Evolutionary conservation across 2,113 vertebrate genomes (phyloP).

Genomic region (Morone saxatilis): DNA sequence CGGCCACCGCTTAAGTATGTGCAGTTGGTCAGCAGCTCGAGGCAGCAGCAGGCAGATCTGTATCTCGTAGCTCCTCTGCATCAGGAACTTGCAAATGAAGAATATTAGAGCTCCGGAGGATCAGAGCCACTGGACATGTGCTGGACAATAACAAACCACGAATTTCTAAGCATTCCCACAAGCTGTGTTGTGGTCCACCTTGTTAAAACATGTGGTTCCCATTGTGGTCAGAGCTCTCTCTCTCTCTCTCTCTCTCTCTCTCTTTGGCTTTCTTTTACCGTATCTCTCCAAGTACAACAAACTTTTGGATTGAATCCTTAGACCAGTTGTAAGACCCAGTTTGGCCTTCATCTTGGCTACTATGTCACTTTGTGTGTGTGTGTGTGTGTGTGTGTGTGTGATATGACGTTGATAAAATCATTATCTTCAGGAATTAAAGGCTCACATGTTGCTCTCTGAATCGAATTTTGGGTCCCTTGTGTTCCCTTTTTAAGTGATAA

Average conservation of each 20-base stretch:
- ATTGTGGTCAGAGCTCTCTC: constrained; percentile 52
- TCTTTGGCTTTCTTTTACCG: constrained; percentile 32
- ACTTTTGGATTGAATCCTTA: constrained; percentile 39
- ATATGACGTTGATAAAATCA: constrained; percentile 25
- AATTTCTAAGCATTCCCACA: constrained; percentile 52
- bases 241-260: constrained; percentile 10
- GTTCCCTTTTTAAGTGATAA: constrained; percentile 11
- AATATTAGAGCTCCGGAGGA: constrained; percentile 31
- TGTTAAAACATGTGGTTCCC: constrained; percentile 72
- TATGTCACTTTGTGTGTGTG: background rate
- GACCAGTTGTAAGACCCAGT: constrained; percentile 40
- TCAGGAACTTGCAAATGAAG: constrained; percentile 35
- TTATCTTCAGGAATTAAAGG: constrained; percentile 29
- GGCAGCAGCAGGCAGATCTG: constrained; percentile 30
- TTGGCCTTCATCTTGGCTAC: constrained; percentile 30
- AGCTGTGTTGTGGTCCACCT: constrained; percentile 56
- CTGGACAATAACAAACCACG: constrained; percentile 54
- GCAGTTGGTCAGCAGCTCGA: constrained; percentile 5
- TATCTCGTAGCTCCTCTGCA: constrained; percentile 21
- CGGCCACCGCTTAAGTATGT: constrained; percentile 19
- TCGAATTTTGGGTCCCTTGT: background rate
- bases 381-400: background rate
- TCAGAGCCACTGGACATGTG: constrained; percentile 35
- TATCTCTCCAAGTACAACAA: constrained; percentile 70
- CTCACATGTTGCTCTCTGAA: background rate